These are phyloP conservation scores for Eulimnadia texana DNA, from an alignment of 1,140 invertebrate genomes.

Conservation along the genomic window DNA sequence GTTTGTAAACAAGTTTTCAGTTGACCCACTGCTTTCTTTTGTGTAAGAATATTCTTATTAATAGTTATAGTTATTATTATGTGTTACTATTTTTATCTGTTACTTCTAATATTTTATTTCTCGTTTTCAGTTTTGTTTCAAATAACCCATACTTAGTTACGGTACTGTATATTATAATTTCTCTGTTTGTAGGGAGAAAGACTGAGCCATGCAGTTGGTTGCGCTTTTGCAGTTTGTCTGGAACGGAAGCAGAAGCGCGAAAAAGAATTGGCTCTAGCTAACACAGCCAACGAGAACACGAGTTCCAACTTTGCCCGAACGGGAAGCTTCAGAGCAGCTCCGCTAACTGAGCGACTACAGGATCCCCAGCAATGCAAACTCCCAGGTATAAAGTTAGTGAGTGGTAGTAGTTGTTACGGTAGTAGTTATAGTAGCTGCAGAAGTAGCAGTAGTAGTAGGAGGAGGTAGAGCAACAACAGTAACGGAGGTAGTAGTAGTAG, in stretches of 20 bases:
- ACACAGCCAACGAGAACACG: not conserved
- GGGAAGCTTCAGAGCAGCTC: not conserved
- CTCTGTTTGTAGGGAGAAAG: conserved; percentile 79
- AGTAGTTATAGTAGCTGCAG: too few species aligned
- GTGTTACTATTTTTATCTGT: not conserved
- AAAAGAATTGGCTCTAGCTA: conserved; percentile 50
- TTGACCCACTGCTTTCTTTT: too few species aligned
- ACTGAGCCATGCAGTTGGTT: conserved; percentile 95
- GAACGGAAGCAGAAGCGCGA: conserved; percentile 95
- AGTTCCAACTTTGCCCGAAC: not conserved
- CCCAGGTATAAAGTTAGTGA: too few species aligned
- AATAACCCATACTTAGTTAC: too few species aligned
- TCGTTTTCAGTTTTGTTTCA: too few species aligned
- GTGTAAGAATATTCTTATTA: not conserved
- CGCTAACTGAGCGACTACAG: not conserved
- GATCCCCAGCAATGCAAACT: not conserved
- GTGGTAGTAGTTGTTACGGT: too few species aligned
- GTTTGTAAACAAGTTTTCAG: too few species aligned
- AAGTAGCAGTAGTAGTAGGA: too few species aligned
- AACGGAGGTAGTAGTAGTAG: too few species aligned
- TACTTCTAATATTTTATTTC: not conserved
- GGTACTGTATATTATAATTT: not conserved
- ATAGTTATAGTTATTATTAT: not conserved
- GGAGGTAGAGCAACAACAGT: too few species aligned
- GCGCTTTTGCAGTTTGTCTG: conserved; percentile 94